phyloP scores from a whole-genome alignment of 2,888 invertebrate genomes.

The Eupithecia centaureata region DNA sequence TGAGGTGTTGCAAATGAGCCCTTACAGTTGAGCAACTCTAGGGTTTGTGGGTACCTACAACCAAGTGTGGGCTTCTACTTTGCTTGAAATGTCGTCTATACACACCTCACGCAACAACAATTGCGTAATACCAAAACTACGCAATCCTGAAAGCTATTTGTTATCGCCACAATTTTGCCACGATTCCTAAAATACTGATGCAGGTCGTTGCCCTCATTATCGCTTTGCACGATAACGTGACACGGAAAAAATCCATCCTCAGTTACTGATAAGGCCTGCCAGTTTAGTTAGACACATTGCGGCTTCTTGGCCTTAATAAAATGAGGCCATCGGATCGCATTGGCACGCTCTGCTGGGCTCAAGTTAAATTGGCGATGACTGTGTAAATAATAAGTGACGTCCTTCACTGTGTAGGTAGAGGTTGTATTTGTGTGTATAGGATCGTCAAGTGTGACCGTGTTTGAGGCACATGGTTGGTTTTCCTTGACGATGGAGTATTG shows the following conservation, averaged over 20 bases:
- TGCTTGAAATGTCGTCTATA: background rate
- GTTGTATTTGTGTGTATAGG: slow-evolving; percentile 45
- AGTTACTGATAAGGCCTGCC: slow-evolving; percentile 63
- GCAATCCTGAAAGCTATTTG: slow-evolving; percentile 29
- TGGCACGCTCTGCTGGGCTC: slow-evolving; percentile 44
- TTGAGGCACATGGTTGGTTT: slow-evolving; percentile 44
- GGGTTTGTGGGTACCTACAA: background rate
- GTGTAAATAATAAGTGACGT: slow-evolving; percentile 39
- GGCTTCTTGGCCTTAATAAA: slow-evolving; percentile 39
- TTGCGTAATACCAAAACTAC: slow-evolving; percentile 23
- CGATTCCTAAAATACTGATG: slow-evolving; percentile 43
- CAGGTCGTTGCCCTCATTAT: slow-evolving; percentile 75
- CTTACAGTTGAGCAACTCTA: background rate
- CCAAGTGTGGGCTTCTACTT: background rate
- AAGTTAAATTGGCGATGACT: slow-evolving; percentile 49
- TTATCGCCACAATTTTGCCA: slow-evolving; percentile 34
- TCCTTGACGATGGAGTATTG: slow-evolving; percentile 31
- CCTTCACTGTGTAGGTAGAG: slow-evolving; percentile 57
- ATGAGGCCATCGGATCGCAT: slow-evolving; percentile 42
- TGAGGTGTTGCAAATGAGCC: background rate
- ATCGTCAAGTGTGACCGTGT: slow-evolving; percentile 49
- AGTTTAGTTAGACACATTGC: slow-evolving; percentile 54
- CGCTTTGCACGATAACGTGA: slow-evolving; percentile 74
- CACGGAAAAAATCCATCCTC: slow-evolving; percentile 76
- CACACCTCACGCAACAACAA: slow-evolving; percentile 11